Conservation (phyloP, 2,888 invertebrate genomes). For the Graphium colonna region DNA sequence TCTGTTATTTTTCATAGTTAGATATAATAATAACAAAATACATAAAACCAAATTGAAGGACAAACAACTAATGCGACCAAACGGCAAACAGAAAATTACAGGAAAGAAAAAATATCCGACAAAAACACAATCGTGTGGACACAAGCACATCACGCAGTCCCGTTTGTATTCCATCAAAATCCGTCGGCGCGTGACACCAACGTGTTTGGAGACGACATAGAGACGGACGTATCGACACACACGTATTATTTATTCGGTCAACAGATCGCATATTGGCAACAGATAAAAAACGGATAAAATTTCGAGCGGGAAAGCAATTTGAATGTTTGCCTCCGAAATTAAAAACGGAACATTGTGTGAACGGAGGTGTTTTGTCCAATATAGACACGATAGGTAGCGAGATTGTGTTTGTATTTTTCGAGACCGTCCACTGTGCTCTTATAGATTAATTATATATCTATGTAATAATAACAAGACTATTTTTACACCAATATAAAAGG, state of each 20-base stretch:
- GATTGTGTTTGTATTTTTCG: too few relatives aligned
- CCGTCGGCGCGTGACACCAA: slow-evolving; percentile 1
- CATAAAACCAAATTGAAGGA: too few relatives aligned
- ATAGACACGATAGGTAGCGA: too few relatives aligned
- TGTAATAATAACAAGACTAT: too few relatives aligned
- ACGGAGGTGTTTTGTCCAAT: neutral
- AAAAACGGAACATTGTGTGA: neutral
- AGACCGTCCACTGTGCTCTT: too few relatives aligned
- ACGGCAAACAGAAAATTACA: too few relatives aligned
- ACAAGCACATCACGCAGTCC: neutral
- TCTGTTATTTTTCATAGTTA: too few relatives aligned
- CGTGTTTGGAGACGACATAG: slow-evolving; percentile 1
- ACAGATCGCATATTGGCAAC: neutral
- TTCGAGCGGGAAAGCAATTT: neutral
- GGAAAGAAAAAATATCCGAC: too few relatives aligned
- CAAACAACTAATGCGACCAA: too few relatives aligned
- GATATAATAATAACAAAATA: too few relatives aligned
- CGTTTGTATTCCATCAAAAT: slow-evolving; percentile 11
- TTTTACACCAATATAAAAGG: too few relatives aligned
- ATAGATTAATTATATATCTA: too few relatives aligned
- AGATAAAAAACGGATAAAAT: neutral
- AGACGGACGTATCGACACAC: neutral
- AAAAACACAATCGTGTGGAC: neutral
- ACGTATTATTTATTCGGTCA: neutral
- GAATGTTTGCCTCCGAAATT: neutral